Evolutionary conservation across 2,797 vertebrate species (phyloP), one percentile per base, ranked within the genome.

Genomic region (Uromys caudimaculatus): DNA sequence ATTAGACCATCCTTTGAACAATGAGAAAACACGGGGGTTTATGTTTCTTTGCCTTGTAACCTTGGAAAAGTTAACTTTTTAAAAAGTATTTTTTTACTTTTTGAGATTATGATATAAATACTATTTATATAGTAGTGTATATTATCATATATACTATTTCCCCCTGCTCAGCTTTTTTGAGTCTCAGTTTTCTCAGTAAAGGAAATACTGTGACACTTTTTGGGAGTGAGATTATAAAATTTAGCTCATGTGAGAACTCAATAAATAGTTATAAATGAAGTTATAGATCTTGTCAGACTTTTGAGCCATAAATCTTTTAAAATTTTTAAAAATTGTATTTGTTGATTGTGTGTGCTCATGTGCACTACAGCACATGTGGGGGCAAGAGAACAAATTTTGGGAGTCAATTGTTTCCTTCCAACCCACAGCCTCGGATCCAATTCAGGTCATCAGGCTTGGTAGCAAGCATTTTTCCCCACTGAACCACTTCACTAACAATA

Each of bases 41-140:
- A 44, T 29, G 86, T 91, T 94, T 96, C 71, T 92, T 95, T 96
- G 77, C 56, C 90, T 90, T 94, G 23, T 97, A 83, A 96, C 41
- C 78, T 97, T 94, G 85, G 85, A 60, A 83, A 93, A 93, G 81
- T 90, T 92, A 64, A 93, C 44, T 56, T 67, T 85, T 85, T 19
- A 64, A 84, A 84, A 84, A 64, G 60, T 64, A 23, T 11, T 84
- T 84, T 84, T 84, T 64, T 35, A 85, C 35, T 50, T 50, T 85
- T 85, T 85, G 60, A 85, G 32, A 14, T 67, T 67, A 67, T 32
- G 13, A 58, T 82, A 82, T 82, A 84, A 84, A n/a, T 35, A 44
- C 44, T 44, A 44, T 44, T 44, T 44, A 44, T 44, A 44, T 44
- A 44, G 6, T 44, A 44, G 44, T 44, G 6, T 44, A 44, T 44